These are phyloP conservation scores for Drosophila gaucha DNA, from an alignment of 2,888 invertebrate species.

Conservation along the genomic window DNA sequence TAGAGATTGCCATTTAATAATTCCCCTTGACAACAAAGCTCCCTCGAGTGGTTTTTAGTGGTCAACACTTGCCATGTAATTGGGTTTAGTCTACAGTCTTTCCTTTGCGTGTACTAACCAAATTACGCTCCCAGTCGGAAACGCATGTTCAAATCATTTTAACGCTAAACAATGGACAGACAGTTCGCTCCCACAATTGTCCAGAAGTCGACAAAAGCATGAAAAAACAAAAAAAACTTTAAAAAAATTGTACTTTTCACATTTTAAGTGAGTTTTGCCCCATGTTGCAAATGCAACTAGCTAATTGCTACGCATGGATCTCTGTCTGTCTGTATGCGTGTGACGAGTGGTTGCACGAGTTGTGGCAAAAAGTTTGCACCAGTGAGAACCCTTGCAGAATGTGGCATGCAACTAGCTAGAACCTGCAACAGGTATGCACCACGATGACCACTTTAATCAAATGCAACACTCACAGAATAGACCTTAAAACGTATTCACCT, in stretches of 20 bases:
- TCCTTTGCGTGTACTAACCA: constrained; percentile 43
- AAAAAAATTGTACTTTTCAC: constrained; percentile 6
- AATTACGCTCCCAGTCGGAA: constrained; percentile 34
- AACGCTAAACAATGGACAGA: constrained; percentile 35
- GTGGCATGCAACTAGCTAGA: no score
- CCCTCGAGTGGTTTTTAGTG: not conserved
- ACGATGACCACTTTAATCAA: constrained; percentile 49
- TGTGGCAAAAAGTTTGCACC: constrained; percentile 23
- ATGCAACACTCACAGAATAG: constrained; percentile 31
- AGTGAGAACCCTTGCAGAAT: constrained; percentile 22
- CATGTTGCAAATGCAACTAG: constrained; percentile 9
- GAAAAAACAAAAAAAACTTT: not conserved
- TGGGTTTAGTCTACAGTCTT: not conserved
- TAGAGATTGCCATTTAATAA: constrained; percentile 63
- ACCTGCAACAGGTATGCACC: constrained; percentile 27
- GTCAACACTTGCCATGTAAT: constrained; percentile 12
- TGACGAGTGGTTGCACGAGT: constrained; percentile 12
- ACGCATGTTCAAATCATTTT: constrained; percentile 38
- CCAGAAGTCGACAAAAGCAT: not conserved
- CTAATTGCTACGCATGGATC: constrained; percentile 59
- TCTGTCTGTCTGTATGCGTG: not conserved
- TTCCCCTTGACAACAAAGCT: constrained; percentile 18
- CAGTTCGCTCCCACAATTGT: constrained; percentile 51
- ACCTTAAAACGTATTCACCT: not conserved
- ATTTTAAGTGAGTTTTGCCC: constrained; percentile 7